Conservation (phyloP, 2,888 invertebrate genomes). For the Leptarthrus brevirostris region DNA sequence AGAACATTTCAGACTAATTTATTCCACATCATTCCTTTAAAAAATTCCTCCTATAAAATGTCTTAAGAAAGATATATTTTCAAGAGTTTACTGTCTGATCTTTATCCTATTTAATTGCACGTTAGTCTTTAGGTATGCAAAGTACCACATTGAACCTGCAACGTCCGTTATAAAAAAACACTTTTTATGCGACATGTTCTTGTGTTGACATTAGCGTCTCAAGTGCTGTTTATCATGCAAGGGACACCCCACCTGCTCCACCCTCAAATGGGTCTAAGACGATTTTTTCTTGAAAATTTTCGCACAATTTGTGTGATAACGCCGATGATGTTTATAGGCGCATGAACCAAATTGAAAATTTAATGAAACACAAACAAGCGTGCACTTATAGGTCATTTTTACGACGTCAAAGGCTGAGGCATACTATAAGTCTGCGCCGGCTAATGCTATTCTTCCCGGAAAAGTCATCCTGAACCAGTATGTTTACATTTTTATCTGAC, state of each 20-base stretch:
- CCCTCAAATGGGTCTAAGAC: no score
- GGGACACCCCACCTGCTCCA: no score
- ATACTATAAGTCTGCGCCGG: not conserved
- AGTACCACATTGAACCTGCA: constrained; percentile 13
- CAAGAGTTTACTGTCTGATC: no score
- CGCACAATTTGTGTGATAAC: constrained; percentile 23
- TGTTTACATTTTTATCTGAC: constrained; percentile 40
- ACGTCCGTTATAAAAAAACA: constrained; percentile 24
- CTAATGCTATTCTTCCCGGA: not conserved
- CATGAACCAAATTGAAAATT: constrained; percentile 27
- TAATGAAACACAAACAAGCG: constrained; percentile 33
- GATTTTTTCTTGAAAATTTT: no score
- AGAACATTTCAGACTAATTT: no score
- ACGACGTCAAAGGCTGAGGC: constrained; percentile 11
- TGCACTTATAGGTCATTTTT: constrained; percentile 36
- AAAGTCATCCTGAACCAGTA: not conserved
- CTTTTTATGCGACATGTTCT: constrained; percentile 27
- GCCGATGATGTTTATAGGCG: constrained; percentile 7
- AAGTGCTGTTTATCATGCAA: constrained; percentile 39
- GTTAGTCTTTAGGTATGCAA: constrained; percentile 22
- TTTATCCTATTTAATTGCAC: no score
- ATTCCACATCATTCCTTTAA: no score
- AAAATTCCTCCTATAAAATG: no score
- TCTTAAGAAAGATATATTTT: no score
- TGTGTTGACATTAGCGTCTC: constrained; percentile 44